These are phyloP conservation scores for Eulemur rufifrons DNA, from an alignment of 2,113 vertebrate species.

Conservation along the genomic window DNA sequence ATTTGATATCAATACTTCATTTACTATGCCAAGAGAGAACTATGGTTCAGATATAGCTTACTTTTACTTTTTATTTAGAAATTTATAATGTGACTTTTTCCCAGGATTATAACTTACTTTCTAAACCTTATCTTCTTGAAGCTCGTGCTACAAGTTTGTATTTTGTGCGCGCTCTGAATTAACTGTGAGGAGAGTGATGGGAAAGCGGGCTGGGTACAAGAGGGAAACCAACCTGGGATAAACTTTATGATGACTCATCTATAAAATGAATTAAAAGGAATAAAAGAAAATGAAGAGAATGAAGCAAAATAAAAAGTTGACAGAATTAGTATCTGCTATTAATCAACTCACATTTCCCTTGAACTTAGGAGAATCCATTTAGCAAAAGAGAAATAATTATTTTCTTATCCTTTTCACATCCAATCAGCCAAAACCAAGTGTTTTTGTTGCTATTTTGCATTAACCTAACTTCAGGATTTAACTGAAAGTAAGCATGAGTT, in stretches of 20 bases:
- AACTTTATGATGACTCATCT: not conserved
- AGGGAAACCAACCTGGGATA: not conserved
- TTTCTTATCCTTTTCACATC: not conserved
- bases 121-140: not conserved
- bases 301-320: not conserved
- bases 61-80: constrained; percentile 8
- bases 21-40: not conserved
- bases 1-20: not conserved
- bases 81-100: constrained; percentile 1
- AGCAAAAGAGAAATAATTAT: not conserved
- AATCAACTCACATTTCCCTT: not conserved
- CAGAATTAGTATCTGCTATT: not conserved
- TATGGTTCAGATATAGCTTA: not conserved
- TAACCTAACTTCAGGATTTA: constrained; percentile 12
- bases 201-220: not conserved
- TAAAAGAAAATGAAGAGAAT: not conserved
- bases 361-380: not conserved
- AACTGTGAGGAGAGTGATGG: not conserved
- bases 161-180: not conserved
- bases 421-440: not conserved
- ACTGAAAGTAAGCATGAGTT: not conserved
- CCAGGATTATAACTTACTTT: not conserved
- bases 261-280: not conserved
- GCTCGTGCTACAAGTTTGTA: not conserved
- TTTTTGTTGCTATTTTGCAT: not conserved